Conservation (phyloP, 2,888 invertebrate species). For the Tinea semifulvella region DNA sequence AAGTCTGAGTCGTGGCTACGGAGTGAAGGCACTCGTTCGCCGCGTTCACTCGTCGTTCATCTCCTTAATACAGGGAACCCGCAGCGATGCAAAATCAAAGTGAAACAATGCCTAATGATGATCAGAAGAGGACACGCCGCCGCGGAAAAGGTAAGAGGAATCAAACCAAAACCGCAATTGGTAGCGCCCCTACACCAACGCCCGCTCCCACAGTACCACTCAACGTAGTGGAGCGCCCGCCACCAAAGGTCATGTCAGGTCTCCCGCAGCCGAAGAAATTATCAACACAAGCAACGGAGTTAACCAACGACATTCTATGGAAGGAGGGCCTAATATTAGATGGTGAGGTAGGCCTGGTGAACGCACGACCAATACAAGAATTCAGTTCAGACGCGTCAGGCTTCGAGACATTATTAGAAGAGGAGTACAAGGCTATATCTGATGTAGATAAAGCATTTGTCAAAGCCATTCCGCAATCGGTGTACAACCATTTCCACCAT, state of each 20-base stretch:
- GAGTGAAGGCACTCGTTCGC: too few species aligned
- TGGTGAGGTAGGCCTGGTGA: neutral
- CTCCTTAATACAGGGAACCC: neutral
- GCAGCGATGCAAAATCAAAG: neutral
- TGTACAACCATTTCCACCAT: neutral
- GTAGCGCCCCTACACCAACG: neutral
- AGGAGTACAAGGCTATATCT: constrained; percentile 4
- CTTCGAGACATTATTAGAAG: constrained; percentile 1
- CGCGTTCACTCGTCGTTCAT: too few species aligned
- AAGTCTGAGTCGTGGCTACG: too few species aligned
- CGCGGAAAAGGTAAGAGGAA: neutral
- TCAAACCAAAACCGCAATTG: neutral
- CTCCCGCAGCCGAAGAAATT: neutral
- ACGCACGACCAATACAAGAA: neutral
- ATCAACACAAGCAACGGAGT: neutral
- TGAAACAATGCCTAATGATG: neutral
- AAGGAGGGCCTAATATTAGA: neutral
- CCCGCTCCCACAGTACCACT: neutral
- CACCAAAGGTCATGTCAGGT: neutral
- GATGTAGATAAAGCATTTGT: neutral
- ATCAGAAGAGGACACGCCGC: neutral
- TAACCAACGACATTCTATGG: neutral
- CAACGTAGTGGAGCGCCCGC: neutral
- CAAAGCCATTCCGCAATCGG: neutral
- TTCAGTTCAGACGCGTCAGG: neutral